These are phyloP conservation scores for Zaprionus camerounensis DNA, from an alignment of 1,140 invertebrate genomes.

Conservation along the genomic window DNA sequence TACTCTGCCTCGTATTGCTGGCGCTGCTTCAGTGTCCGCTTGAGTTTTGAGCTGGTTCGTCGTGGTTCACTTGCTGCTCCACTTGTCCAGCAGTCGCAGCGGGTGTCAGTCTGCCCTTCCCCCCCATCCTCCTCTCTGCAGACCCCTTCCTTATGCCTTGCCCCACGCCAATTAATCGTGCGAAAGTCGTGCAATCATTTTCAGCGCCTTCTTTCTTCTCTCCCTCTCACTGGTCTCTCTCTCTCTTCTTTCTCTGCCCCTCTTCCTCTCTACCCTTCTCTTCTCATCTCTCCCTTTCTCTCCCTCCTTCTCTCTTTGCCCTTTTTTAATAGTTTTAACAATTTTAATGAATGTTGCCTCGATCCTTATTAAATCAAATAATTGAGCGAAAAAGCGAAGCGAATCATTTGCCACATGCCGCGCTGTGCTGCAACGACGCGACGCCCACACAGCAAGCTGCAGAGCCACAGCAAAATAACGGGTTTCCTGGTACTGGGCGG, in stretches of 20 bases:
- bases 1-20: constrained; percentile 16
- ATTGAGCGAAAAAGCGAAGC: constrained; percentile 37
- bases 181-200: constrained; percentile 57
- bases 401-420: constrained; percentile 1
- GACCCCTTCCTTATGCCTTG: background rate
- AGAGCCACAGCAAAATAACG: no score
- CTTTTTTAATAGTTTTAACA: constrained; percentile 29
- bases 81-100: constrained; percentile 30
- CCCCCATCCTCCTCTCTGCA: background rate
- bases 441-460: constrained; percentile 27
- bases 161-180: constrained; percentile 66
- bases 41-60: constrained; percentile 23
- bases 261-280: background rate
- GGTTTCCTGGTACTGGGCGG: constrained; percentile 35
- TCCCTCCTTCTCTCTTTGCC: background rate
- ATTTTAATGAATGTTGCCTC: constrained; percentile 61
- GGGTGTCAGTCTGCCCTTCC: background rate
- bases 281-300: background rate
- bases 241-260: background rate
- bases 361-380: constrained; percentile 44
- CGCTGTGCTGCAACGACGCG: constrained; percentile 14
- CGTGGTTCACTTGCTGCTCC: constrained; percentile 46
- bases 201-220: background rate
- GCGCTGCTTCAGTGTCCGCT: constrained; percentile 32
- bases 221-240: no score